phyloP scores from a whole-genome alignment of 2,888 invertebrate species.

The Chesias legatella region DNA sequence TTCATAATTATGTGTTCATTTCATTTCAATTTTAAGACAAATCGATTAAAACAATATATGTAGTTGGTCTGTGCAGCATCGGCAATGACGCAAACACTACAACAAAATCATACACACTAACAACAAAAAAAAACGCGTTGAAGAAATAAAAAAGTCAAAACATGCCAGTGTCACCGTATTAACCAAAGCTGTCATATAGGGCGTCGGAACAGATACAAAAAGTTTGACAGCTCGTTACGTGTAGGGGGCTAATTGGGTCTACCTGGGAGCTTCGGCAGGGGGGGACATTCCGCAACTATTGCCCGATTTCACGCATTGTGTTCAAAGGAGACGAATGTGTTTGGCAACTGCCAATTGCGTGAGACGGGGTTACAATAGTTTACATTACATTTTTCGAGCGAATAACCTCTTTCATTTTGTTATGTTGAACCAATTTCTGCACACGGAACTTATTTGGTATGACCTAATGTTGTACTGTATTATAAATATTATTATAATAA shows the following conservation, averaged over 20 bases:
- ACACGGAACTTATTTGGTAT: no score
- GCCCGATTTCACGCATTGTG: constrained; percentile 25
- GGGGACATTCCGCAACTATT: constrained; percentile 21
- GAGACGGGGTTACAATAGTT: constrained; percentile 1
- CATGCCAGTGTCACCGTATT: constrained; percentile 30
- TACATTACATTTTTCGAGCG: no score
- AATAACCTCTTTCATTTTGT: no score
- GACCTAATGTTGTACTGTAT: no score
- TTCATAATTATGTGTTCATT: no score
- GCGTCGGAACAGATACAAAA: constrained; percentile 47
- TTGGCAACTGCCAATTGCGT: constrained; percentile 26
- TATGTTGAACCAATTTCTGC: no score
- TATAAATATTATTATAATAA: no score
- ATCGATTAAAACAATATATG: no score
- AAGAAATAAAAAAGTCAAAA: constrained; percentile 18
- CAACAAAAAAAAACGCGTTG: constrained; percentile 17
- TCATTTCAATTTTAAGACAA: no score
- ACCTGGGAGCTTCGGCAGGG: constrained; percentile 40
- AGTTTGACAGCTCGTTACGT: constrained; percentile 70
- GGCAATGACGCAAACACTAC: no score
- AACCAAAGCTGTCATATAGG: constrained; percentile 46
- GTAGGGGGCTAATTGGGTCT: constrained; percentile 57
- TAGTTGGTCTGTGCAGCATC: no score
- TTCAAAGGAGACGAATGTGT: constrained; percentile 17
- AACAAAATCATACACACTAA: not conserved